Percentiles rank a stretch among this genome's conserved stretches.
phyloP scores from a whole-genome alignment of 2,113 vertebrate genomes.

The Semnornis frantzii region DNA sequence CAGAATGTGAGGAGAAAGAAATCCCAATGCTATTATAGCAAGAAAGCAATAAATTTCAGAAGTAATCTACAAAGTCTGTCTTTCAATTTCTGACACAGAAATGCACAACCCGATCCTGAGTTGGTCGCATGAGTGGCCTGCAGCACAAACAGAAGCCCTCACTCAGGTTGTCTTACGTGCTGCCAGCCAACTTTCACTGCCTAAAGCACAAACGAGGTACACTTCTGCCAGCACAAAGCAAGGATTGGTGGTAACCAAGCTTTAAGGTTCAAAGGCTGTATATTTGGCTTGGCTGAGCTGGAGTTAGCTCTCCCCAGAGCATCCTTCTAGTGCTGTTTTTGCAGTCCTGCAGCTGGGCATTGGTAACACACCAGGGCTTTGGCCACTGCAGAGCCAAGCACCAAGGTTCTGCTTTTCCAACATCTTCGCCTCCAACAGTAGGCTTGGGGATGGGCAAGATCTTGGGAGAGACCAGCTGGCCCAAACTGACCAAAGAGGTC shows the following conservation, averaged over 20 bases:
- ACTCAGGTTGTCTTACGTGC: rapidly evolving
- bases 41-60: not conserved
- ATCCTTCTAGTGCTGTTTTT: too few relatives aligned
- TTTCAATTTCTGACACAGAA: not conserved
- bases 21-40: not conserved
- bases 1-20: not conserved
- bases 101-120: not conserved
- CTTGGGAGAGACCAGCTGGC: too few relatives aligned
- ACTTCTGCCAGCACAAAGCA: not conserved
- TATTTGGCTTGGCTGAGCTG: too few relatives aligned
- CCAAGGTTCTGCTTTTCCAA: too few relatives aligned
- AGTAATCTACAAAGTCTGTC: not conserved
- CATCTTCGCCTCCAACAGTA: too few relatives aligned
- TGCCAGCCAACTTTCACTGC: not conserved
- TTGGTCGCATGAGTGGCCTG: rapidly evolving
- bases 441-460: too few relatives aligned
- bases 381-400: too few relatives aligned
- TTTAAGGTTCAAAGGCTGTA: not conserved
- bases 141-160: not conserved
- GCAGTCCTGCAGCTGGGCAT: too few relatives aligned
- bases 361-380: too few relatives aligned
- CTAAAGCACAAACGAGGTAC: not conserved
- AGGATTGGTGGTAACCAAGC: not conserved
- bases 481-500: too few relatives aligned
- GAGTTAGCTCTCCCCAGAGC: too few relatives aligned